Evolutionary conservation across 1,140 invertebrate genomes (phyloP), one percentile per base, ranked within the genome.

Genomic region (Diachasmimorpha longicaudata): DNA sequence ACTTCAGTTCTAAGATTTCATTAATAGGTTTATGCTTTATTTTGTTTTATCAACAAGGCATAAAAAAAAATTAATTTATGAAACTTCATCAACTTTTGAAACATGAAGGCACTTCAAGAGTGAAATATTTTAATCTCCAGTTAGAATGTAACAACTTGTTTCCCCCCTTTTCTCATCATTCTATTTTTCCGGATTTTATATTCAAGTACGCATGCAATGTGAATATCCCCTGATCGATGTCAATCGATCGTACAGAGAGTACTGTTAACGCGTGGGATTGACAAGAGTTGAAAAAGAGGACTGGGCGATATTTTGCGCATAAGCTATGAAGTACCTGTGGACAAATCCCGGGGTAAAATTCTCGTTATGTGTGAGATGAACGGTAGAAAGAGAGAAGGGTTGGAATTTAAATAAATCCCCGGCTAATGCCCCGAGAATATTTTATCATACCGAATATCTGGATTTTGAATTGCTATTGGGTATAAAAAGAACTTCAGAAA

Each of bases 361-460:
- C 70, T n/a, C 58, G 58, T 13, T 63, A 31, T 63, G 23, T 25
- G 48, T 55, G 48, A n/a, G 48, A 55, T 9, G 14, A 9, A 55
- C 10, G 48, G 14, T 19, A 37, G 16, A 48, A 42, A 0, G 39
- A 71, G 44, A 21, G 44, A 44, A 21, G 23, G 39, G 39, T 4
- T 31, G 23, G 48, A 55, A 72, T 58, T 55, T 72, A 25, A 31
- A 72, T 58, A 72, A 72, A 72, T 72, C 44, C 48, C 11, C 13
- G 46, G 46, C 46, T 55, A 58, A 72, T 55, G 70, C 70, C 14
- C 44, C 21, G 44, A 23, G 69, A 71, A 71, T 71, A 71, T 71
- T 71, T 71, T 48, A 71, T 71, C 44, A 63, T 63, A 25, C 11
- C 21, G 58, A 25, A 63, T 14, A 55, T 55, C 19, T 25, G 68